Evolutionary conservation across 53 echinoderm and acorn worm genomes (phyloP).

Genomic region (Antedon mediterranea): DNA sequence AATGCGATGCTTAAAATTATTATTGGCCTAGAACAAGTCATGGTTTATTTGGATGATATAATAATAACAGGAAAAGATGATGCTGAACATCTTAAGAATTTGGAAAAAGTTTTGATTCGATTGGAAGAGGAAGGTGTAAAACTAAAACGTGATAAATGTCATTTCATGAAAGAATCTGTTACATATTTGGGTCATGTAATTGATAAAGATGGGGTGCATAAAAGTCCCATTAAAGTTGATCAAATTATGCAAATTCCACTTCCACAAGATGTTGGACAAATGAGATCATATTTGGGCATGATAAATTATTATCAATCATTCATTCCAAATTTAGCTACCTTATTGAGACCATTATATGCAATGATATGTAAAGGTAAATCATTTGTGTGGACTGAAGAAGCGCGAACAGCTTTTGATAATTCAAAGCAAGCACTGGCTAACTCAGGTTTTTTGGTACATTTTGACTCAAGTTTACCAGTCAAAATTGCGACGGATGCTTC

Average conservation of each 20-base stretch:
- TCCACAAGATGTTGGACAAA: conserved; percentile 17
- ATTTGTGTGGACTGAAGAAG: neutral
- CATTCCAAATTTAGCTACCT: neutral
- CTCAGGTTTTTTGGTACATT: neutral
- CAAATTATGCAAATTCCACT: conserved; percentile 13
- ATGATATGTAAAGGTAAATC: neutral
- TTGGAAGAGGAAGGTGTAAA: conserved; percentile 9
- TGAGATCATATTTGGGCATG: conserved; percentile 13
- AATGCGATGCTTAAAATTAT: conserved; percentile 26
- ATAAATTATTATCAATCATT: neutral
- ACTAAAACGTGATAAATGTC: conserved; percentile 21
- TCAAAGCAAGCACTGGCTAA: neutral
- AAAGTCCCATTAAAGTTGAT: conserved; percentile 18
- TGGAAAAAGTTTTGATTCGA: conserved; percentile 17
- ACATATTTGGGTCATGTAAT: conserved; percentile 25
- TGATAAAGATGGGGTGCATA: conserved; percentile 26
- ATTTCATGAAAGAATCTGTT: conserved; percentile 22
- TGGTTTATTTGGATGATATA: conserved; percentile 41
- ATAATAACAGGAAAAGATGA: conserved; percentile 21
- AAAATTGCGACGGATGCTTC: neutral
- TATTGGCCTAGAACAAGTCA: conserved; percentile 18
- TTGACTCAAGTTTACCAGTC: neutral
- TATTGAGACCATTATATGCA: neutral
- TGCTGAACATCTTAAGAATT: conserved; percentile 9
- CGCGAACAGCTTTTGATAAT: neutral